Evolutionary conservation across 2,888 invertebrate genomes (phyloP).

Genomic region (Lasius platythorax): DNA sequence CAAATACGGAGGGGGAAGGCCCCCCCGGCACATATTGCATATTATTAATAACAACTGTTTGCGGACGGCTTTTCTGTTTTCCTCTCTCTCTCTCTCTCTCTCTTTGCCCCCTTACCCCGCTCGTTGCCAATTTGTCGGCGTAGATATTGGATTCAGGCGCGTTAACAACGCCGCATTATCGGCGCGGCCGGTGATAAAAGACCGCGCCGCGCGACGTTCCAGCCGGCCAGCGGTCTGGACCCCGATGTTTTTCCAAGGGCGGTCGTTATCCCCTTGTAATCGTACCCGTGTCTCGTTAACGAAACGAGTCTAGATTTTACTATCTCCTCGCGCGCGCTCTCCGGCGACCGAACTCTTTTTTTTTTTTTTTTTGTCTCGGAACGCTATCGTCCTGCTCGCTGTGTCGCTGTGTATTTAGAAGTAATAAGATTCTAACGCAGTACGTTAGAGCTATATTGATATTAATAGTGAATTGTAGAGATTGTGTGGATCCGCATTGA

Average conservation of each 20-base stretch:
- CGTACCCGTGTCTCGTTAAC: slow-evolving; percentile 56
- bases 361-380: slow-evolving; percentile 3
- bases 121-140: slow-evolving; percentile 40
- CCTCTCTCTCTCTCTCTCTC: neutral
- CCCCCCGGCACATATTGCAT: slow-evolving; percentile 33
- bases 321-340: slow-evolving; percentile 33
- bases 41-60: slow-evolving; percentile 73
- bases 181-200: slow-evolving; percentile 47
- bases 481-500: slow-evolving; percentile 14
- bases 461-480: slow-evolving; percentile 30
- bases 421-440: slow-evolving; percentile 7
- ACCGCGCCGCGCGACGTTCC: slow-evolving; percentile 29
- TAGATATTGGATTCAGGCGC: slow-evolving; percentile 52
- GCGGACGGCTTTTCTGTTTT: slow-evolving; percentile 54
- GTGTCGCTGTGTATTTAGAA: neutral
- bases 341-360: slow-evolving; percentile 10
- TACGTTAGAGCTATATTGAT: slow-evolving; percentile 12
- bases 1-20: slow-evolving; percentile 17
- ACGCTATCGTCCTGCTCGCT: neutral
- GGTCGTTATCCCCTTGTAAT: slow-evolving; percentile 57
- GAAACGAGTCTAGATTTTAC: slow-evolving; percentile 52
- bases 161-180: slow-evolving; percentile 53
- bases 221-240: slow-evolving; percentile 21
- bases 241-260: slow-evolving; percentile 53
- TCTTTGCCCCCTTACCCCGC: neutral